Evolutionary conservation across 2,888 invertebrate genomes (phyloP).

Genomic region (Caenorhabditis sp.): DNA sequence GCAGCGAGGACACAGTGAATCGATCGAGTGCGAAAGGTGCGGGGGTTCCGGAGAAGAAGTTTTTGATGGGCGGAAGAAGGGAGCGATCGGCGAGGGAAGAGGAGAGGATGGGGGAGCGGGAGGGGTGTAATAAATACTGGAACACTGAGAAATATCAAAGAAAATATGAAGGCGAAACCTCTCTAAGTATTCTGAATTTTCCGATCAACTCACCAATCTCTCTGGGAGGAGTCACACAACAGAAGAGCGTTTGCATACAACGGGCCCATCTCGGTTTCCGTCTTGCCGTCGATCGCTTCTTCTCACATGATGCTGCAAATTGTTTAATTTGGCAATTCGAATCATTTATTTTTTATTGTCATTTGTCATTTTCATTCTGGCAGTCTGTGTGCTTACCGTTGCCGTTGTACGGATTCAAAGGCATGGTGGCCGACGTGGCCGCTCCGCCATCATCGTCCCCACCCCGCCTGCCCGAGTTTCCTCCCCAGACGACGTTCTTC

Average conservation of each 20-base stretch:
- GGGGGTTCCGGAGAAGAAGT: constrained; percentile 3
- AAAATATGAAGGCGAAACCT: background rate
- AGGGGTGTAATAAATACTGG: constrained; percentile 38
- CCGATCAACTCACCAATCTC: constrained; percentile 60
- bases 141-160: constrained; percentile 16
- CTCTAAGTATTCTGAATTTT: no score
- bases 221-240: constrained; percentile 84
- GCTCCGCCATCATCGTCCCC: background rate
- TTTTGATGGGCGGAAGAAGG: constrained; percentile 1
- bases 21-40: background rate
- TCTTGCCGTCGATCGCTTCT: constrained; percentile 62
- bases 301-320: constrained; percentile 45
- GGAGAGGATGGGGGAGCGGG: no score
- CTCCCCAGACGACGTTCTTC: constrained; percentile 51
- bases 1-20: background rate
- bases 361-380: background rate
- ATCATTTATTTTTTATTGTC: background rate
- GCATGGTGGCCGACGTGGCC: constrained; percentile 29
- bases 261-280: constrained; percentile 84
- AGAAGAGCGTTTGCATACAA: constrained; percentile 89
- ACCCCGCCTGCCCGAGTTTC: constrained; percentile 13
- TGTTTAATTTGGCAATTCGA: background rate
- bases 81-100: no score
- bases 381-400: constrained; percentile 24
- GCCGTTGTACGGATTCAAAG: constrained; percentile 20